Evolutionary conservation across 2,797 vertebrate genomes (phyloP).

Genomic region (Xiphorhynchus erythropygius): DNA sequence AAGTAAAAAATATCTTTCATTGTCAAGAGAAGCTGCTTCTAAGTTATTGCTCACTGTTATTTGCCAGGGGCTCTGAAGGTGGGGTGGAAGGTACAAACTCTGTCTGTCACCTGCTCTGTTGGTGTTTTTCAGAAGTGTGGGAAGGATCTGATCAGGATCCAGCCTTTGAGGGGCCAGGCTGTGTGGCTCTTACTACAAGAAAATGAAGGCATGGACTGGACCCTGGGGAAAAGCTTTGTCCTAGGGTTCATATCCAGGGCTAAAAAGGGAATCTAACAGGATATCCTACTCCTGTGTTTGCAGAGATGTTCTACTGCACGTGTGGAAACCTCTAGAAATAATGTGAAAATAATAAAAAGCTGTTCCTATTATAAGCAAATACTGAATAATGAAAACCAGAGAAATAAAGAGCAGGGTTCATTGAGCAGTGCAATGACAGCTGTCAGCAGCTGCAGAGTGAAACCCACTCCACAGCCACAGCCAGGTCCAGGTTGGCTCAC

Average conservation of each 20-base stretch:
- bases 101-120: background rate
- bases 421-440: background rate
- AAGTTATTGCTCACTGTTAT: background rate
- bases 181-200: background rate
- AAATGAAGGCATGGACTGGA: background rate
- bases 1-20: slow-evolving; percentile 8
- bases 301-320: background rate
- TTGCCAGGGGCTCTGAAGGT: background rate
- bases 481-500: background rate
- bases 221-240: background rate
- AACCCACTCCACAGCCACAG: background rate
- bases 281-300: background rate
- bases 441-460: background rate
- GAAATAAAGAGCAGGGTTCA: background rate
- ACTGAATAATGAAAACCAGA: background rate
- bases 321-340: background rate
- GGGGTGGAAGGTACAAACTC: background rate
- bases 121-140: background rate
- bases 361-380: background rate
- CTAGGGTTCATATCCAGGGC: background rate
- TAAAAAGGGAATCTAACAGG: background rate
- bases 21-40: background rate
- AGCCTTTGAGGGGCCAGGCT: background rate
- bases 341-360: background rate
- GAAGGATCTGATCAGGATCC: background rate